Base-by-base conservation (phyloP, 2,113 vertebrate genomes). In the Sphyrna mokarran region DNA sequence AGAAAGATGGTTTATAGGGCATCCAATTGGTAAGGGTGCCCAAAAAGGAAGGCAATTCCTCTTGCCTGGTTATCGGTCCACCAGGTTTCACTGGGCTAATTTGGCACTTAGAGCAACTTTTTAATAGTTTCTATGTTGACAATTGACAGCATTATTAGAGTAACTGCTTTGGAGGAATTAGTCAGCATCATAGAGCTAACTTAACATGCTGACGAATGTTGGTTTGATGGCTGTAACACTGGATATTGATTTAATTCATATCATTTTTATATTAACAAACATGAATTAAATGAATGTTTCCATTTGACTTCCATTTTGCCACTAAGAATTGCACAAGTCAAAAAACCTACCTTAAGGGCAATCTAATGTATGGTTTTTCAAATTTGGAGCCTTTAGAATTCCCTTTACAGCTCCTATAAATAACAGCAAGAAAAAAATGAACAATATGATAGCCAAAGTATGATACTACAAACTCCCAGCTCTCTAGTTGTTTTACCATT, bases 201-300 rank as follows among this genome's bases (percentile, higher is more conserved):
- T 80, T 80, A 37, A 83, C 78, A 83, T 83, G 78, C 78, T 83
- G n/a, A 83, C 0, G 14, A 14, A 18, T 16, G 14, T n/a, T 83
- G 78, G 78, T 37, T 37, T 83, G 18, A 83, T 83, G 78, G 18
- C 0, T 40, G n/a, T 83, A 83, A 83, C 78, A 16, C n/a, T 83
- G 3, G 78, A 83, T 83, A 40, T 83, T 83, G 78, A 83, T 83
- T 18, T 37, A 83, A 40, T 3, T 18, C 78, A 40, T 18, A 0
- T 83, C n/a, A 83, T 83, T 83, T 80, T 83, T 83, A 83, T 83
- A 83, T 40, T 83, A 37, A 37, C 78, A 83, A 83, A 83, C n/a
- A 83, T n/a, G n/a, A 83, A 29, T 37, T 83, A n/a, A 83, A 83
- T 83, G 78, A 83, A 40, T 40, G 3, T 18, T 40, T 37, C 1